Conservation (phyloP, 2,113 vertebrate species). For the Scomber scombrus region DNA sequence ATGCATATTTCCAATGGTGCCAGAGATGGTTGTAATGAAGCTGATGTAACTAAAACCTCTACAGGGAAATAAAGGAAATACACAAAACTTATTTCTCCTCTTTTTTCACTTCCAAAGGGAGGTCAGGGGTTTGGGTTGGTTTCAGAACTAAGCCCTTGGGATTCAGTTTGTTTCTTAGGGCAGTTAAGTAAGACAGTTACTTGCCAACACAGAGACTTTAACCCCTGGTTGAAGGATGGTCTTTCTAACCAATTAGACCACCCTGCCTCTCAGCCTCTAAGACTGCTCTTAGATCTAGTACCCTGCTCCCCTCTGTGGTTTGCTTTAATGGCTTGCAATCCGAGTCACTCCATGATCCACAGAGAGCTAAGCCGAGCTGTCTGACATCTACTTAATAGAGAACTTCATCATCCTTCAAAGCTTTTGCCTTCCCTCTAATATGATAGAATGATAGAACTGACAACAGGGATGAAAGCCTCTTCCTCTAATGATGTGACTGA, state of each 20-base stretch:
- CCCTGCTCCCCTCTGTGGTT: neutral
- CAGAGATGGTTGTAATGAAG: neutral
- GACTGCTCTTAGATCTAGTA: neutral
- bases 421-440: neutral
- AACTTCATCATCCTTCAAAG: constrained; percentile 25
- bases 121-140: neutral
- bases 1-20: neutral
- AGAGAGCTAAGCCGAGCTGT: constrained; percentile 6
- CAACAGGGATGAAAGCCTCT: neutral
- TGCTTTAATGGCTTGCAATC: constrained; percentile 11
- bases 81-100: neutral
- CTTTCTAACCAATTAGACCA: constrained; percentile 12
- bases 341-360: neutral
- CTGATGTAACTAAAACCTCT: constrained; percentile 2
- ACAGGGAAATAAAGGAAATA: neutral
- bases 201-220: constrained; percentile 8
- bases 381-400: constrained; percentile 22
- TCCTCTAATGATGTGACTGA: neutral
- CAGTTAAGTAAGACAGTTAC: neutral
- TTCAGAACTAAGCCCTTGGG: neutral
- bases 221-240: neutral
- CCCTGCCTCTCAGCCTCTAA: neutral
- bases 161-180: constrained; percentile 1
- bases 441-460: neutral
- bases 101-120: neutral